phyloP scores from a whole-genome alignment of 2,797 vertebrate species.

The Chloroceryle amazona region DNA sequence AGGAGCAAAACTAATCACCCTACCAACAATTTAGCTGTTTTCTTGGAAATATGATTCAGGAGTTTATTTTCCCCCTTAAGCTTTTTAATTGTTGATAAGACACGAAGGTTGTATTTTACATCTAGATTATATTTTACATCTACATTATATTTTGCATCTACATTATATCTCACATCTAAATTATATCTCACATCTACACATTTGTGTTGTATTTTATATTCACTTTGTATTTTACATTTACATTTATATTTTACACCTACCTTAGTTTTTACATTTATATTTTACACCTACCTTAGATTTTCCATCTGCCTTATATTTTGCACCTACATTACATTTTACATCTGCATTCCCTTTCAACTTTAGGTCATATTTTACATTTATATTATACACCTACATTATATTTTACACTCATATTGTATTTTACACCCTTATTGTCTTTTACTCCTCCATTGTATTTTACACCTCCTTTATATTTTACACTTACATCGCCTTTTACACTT shows the following conservation, averaged over 20 bases:
- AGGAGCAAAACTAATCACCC: rapidly evolving
- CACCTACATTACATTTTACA: not conserved
- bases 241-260: no score
- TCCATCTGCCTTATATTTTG: not conserved
- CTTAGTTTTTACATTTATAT: not conserved
- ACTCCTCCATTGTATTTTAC: rapidly evolving
- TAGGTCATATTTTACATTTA: not conserved
- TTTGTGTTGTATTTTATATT: not conserved
- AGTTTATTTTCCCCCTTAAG: not conserved
- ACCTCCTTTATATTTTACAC: rapidly evolving
- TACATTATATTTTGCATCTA: not conserved
- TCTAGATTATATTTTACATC: rapidly evolving
- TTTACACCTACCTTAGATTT: not conserved
- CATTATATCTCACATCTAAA: rapidly evolving
- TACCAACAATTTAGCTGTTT: not conserved
- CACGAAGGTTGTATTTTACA: not conserved
- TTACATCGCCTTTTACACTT: not conserved
- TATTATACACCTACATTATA: rapidly evolving
- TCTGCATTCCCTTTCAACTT: not conserved
- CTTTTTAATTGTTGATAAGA: not conserved
- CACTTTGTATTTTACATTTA: not conserved
- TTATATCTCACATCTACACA: rapidly evolving
- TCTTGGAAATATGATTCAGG: not conserved
- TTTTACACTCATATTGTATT: not conserved
- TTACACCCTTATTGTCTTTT: no score